Base-by-base conservation (phyloP, 2,888 invertebrate genomes). In the Doris montereyensis region DNA sequence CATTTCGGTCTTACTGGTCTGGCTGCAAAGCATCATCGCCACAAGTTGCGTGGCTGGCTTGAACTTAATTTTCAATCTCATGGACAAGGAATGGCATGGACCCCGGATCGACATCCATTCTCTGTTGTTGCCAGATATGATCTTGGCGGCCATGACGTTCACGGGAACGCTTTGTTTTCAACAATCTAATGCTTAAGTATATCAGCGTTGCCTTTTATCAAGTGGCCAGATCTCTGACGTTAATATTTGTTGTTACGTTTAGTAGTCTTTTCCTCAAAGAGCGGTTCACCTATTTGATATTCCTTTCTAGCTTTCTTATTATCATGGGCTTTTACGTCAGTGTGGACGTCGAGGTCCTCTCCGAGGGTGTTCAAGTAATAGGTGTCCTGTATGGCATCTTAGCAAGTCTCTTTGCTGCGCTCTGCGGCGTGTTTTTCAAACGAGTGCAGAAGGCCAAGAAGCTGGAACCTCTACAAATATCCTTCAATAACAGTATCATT, bases 191-290 rank as follows among this genome's bases (percentile, higher is more conserved):
- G 87, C 82, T 91, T 67, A 90, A 89, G 78, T 87, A 90, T 78
- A 91, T 91, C 24, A 89, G 89, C 41, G 89, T 91, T 1, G 88
- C 91, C 4, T 91, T 91, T 83, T 91, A 91, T 78, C 90, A 91
- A 81, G 88, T 91, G 1, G 91, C 91, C 1, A 81, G 91, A 5
- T 91, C 91, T 0, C 85, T 89, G 52, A 91, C 91, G 0, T 86
- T 91, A 0, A 87, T 91, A 21, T 91, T 91, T 81, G 89, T 89
- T 0, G 89, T 91, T 2, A 79, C 89, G 1, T 86, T 91, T 28
- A 89, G 91, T 2, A 82, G 86, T 0, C 75, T 86, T 2, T 84
- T 91, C 26, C 85, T 91, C 26, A 83, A 86, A 30, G 87, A 87
- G 79, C 76, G 81, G 0, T 80, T 89, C 3, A 86, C 89, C 0